Conservation (phyloP, 2,797 vertebrate genomes). For the Fistularia tabacaria region DNA sequence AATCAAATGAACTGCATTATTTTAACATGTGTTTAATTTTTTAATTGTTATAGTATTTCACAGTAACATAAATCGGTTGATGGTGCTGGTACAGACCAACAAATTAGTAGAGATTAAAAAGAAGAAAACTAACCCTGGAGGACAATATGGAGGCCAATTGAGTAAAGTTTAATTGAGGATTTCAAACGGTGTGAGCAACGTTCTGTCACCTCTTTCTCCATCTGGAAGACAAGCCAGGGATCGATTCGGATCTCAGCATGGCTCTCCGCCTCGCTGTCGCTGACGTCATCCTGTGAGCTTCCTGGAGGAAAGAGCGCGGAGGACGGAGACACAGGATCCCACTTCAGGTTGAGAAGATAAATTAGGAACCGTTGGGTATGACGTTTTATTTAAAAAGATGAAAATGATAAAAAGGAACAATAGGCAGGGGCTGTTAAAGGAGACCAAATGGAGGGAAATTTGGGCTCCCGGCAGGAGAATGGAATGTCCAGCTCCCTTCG, state of each 20-base stretch:
- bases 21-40: too few relatives aligned
- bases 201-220: conserved; percentile 82
- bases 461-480: too few relatives aligned
- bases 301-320: conserved; percentile 44
- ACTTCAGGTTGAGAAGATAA: background rate
- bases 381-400: too few relatives aligned
- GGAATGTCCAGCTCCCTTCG: too few relatives aligned
- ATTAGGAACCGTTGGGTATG: background rate
- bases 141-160: too few relatives aligned
- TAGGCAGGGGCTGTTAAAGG: too few relatives aligned
- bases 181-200: background rate
- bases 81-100: background rate
- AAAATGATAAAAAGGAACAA: too few relatives aligned
- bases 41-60: too few relatives aligned
- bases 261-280: conserved; percentile 87
- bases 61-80: too few relatives aligned
- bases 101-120: background rate
- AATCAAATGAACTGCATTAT: too few relatives aligned
- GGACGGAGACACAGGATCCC: background rate
- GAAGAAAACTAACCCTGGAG: background rate
- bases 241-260: conserved; percentile 81
- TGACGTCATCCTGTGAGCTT: conserved; percentile 71
- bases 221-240: conserved; percentile 85
- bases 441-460: too few relatives aligned
- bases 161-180: background rate